Evolutionary conservation across 2,797 vertebrate genomes (phyloP), one percentile per base, ranked within the genome.

Genomic region (Mionectes olivaceus): DNA sequence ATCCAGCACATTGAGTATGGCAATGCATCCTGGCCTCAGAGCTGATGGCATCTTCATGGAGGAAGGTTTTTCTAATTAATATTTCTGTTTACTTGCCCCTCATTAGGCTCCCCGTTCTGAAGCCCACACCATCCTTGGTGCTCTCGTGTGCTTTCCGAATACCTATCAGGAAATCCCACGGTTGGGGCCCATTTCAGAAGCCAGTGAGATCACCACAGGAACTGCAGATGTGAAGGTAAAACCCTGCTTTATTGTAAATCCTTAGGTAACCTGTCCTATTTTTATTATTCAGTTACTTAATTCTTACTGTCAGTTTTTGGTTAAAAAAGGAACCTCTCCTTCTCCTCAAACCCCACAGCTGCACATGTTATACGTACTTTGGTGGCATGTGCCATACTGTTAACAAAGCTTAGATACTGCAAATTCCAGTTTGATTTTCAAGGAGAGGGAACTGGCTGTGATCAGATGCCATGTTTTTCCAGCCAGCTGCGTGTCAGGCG

Each of bases 121-220:
- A 97, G 99, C 99, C 90, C 99, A 99, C 97, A 99, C 98, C 9
- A 97, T 99, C 92, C 98, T 99, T 4, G 99, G 99, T 33, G 99
- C 99, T 81, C 98, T 99, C 4, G 99, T 99, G 96, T 99, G 99
- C 97, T 99, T 99, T 83, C 99, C 99, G 56, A 99, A 99, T 84
- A 98, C 98, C 87, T 99, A 99, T 96, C 98, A 81, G 46, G 98
- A 99, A 95, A 98, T 99, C 83, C 98, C 99, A 12, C 85, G 98
- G 30, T 73, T 99, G 70, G 98, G 98, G 86, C 96, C 97, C 9
- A 39, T 97, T 41, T 91, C 98, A 2, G 98, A 98, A 95, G 96
- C 97, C 14, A 97, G 97, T 28, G 98, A 99, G 59, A 92, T 98
- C 25, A 33, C 93, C 9, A 80, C 97, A 2, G 97, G 98, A 87